phyloP scores from a whole-genome alignment of 2,797 vertebrate genomes.

The Mormyrops boulengeri region DNA sequence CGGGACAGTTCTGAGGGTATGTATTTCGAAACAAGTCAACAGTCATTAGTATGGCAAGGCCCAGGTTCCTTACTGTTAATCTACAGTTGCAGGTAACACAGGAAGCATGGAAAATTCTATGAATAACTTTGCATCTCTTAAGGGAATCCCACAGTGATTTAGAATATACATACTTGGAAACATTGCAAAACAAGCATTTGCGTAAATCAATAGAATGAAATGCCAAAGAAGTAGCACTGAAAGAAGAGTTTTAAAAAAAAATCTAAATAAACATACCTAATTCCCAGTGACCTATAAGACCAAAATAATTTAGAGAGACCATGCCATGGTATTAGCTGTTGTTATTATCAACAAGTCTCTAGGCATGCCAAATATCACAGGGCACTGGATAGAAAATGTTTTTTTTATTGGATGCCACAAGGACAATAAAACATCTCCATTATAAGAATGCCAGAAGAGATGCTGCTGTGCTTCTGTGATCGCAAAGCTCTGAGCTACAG shows the following conservation, averaged over 20 bases:
- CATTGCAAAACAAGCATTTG: background rate
- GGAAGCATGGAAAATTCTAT: conserved; percentile 7
- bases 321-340: background rate
- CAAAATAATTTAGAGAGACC: background rate
- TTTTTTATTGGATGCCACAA: background rate
- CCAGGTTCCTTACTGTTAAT: background rate
- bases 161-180: background rate
- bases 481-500: background rate
- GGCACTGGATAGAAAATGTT: background rate
- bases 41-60: background rate
- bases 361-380: background rate
- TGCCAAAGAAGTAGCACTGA: background rate
- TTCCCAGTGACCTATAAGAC: background rate
- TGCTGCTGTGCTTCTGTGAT: background rate
- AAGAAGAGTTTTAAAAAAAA: background rate
- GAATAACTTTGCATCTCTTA: conserved; percentile 13
- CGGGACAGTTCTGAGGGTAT: background rate
- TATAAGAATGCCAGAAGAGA: background rate
- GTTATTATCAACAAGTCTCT: background rate
- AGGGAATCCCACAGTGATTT: conserved; percentile 5
- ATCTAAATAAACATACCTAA: background rate
- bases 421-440: background rate
- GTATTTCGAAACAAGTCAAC: background rate
- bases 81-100: conserved; percentile 5
- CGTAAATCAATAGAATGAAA: background rate